A percentile compares a stretch with the other conserved stretches of the same genome.
phyloP scores from a whole-genome alignment of 2,888 invertebrate genomes.

The Acanthopleura granulata region DNA sequence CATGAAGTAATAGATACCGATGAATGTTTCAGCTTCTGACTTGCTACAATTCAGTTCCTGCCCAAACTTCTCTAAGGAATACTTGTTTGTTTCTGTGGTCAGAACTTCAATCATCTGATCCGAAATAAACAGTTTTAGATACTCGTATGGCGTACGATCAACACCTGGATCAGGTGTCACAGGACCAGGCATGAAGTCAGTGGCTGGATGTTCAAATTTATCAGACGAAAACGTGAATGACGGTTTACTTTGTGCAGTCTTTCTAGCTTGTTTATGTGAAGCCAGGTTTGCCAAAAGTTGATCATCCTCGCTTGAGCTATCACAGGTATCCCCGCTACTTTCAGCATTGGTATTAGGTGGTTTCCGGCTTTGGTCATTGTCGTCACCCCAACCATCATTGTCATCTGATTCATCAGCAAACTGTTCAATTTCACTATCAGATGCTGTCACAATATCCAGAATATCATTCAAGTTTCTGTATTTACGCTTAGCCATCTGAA shows the following conservation, averaged over 20 bases:
- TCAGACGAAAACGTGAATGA: not conserved
- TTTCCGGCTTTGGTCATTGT: too few relatives aligned
- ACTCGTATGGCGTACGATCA: constrained; percentile 4
- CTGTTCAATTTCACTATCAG: too few relatives aligned
- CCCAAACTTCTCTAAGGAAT: constrained; percentile 7
- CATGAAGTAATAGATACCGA: constrained; percentile 13
- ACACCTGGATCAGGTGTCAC: constrained; percentile 3
- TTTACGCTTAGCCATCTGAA: too few relatives aligned
- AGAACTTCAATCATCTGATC: constrained; percentile 1
- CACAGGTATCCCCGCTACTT: too few relatives aligned
- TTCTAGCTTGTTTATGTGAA: not conserved
- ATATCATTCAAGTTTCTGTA: too few relatives aligned
- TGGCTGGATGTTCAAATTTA: not conserved
- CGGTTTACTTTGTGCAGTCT: not conserved
- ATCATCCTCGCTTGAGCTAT: too few relatives aligned
- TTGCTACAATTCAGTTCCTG: not conserved
- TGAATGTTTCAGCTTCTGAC: not conserved
- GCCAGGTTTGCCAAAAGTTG: not conserved
- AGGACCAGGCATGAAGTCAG: constrained; percentile 7
- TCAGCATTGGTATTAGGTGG: too few relatives aligned
- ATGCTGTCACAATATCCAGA: too few relatives aligned
- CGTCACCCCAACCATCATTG: too few relatives aligned
- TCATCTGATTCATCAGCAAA: too few relatives aligned
- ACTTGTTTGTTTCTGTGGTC: constrained; percentile 2
- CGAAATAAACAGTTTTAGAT: not conserved